A percentile compares a stretch with the other conserved stretches of the same genome.
Conservation (phyloP, 2,888 invertebrate species). For the Synanthedon andrenaeformis region DNA sequence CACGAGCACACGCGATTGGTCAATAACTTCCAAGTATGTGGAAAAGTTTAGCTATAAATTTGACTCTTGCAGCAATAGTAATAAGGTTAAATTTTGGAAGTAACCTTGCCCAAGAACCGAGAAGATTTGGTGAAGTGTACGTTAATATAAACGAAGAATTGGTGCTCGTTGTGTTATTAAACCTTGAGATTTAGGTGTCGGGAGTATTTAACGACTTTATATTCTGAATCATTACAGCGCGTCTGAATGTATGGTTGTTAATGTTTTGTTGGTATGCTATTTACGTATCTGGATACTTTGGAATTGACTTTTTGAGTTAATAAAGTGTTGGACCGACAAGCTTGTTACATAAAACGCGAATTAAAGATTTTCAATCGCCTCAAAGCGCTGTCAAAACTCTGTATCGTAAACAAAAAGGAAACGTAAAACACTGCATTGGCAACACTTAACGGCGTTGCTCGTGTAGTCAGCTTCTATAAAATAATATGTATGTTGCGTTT, state of each 20-base stretch:
- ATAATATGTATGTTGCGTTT: too few species aligned
- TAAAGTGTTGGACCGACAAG: too few species aligned
- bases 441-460: too few species aligned
- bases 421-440: too few species aligned
- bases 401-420: too few species aligned
- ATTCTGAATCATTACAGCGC: constrained; percentile 1
- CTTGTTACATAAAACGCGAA: too few species aligned
- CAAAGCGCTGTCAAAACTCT: too few species aligned
- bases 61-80: background rate
- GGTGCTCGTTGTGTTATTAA: constrained; percentile 1
- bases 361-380: too few species aligned
- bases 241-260: background rate
- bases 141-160: background rate
- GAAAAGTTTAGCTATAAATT: background rate
- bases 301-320: too few species aligned
- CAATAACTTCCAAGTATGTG: background rate
- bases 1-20: constrained; percentile 12
- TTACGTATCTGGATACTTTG: background rate
- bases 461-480: too few species aligned
- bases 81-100: background rate
- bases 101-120: background rate
- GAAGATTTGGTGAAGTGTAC: background rate
- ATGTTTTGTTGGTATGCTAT: background rate
- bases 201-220: constrained; percentile 2
- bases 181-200: constrained; percentile 2